phyloP scores from a whole-genome alignment of 2,888 invertebrate genomes.

The Tachina fera region DNA sequence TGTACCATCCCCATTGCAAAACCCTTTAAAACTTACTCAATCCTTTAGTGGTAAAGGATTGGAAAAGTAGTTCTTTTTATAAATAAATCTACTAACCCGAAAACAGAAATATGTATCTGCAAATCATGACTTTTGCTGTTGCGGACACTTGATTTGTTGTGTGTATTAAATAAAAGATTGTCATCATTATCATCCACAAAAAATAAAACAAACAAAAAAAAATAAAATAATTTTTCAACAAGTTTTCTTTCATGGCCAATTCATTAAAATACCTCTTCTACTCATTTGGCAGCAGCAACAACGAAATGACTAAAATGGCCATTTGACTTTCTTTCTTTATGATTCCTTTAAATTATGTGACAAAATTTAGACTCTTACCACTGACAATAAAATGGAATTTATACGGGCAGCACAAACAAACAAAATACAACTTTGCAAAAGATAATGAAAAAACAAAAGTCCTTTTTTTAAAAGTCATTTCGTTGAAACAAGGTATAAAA shows the following conservation, averaged over 20 bases:
- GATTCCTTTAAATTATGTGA: conserved; percentile 64
- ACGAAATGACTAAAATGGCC: conserved; percentile 37
- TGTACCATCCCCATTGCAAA: background rate
- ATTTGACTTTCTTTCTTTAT: conserved; percentile 55
- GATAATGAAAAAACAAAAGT: background rate
- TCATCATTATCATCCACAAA: conserved; percentile 38
- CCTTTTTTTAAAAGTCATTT: conserved; percentile 58
- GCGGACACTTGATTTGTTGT: conserved; percentile 15
- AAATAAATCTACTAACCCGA: conserved; percentile 2
- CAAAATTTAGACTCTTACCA: conserved; percentile 43
- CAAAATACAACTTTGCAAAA: background rate
- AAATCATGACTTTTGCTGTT: conserved; percentile 15
- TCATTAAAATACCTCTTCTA: conserved; percentile 66
- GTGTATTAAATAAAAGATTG: conserved; percentile 40
- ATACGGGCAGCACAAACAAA: background rate
- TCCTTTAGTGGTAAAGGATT: conserved; percentile 27
- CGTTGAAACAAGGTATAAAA: conserved; percentile 14
- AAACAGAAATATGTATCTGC: background rate
- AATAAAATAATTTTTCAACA: conserved; percentile 68
- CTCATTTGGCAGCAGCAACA: conserved; percentile 23
- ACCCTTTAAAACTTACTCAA: background rate
- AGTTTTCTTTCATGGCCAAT: conserved; percentile 73
- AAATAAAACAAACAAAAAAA: background rate
- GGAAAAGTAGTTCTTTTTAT: background rate
- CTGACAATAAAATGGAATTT: background rate